These are phyloP conservation scores for Platycheirus rosarum DNA, from an alignment of 2,888 invertebrate species.

Conservation along the genomic window DNA sequence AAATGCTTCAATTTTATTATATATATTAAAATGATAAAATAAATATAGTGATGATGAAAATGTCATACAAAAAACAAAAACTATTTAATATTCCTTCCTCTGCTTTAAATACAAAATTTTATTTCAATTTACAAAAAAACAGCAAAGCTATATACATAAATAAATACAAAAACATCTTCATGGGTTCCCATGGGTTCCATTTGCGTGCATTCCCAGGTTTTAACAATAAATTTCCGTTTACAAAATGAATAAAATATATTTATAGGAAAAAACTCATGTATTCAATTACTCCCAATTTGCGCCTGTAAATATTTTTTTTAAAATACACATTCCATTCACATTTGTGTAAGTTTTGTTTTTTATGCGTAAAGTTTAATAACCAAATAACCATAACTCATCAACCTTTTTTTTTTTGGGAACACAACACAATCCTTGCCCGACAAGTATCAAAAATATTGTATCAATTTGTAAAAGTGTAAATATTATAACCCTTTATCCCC, in stretches of 20 bases:
- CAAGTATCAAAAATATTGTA: too few species aligned
- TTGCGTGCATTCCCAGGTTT: slow-evolving; percentile 50
- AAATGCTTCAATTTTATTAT: too few species aligned
- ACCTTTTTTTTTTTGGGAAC: slow-evolving; percentile 10
- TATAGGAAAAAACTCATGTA: slow-evolving; percentile 43
- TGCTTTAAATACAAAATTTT: slow-evolving; percentile 28
- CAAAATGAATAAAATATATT: slow-evolving; percentile 11
- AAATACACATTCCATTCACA: not conserved
- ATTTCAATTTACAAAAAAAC: slow-evolving; percentile 9
- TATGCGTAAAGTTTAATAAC: not conserved
- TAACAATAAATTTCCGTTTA: slow-evolving; percentile 46
- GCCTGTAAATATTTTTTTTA: slow-evolving; percentile 48
- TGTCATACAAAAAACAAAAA: not conserved
- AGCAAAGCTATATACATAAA: slow-evolving; percentile 20
- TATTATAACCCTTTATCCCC: slow-evolving; percentile 40
- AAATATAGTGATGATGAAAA: too few species aligned
- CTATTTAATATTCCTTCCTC: slow-evolving; percentile 24
- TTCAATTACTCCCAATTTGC: slow-evolving; percentile 65
- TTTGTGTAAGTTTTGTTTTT: slow-evolving; percentile 7
- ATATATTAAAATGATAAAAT: too few species aligned
- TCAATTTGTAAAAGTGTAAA: too few species aligned
- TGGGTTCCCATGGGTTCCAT: slow-evolving; percentile 15
- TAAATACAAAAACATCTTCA: slow-evolving; percentile 5
- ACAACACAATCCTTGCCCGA: too few species aligned
- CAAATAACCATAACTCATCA: slow-evolving; percentile 58